Conservation (phyloP, 2,888 invertebrate genomes). For the Germaria angustata region DNA sequence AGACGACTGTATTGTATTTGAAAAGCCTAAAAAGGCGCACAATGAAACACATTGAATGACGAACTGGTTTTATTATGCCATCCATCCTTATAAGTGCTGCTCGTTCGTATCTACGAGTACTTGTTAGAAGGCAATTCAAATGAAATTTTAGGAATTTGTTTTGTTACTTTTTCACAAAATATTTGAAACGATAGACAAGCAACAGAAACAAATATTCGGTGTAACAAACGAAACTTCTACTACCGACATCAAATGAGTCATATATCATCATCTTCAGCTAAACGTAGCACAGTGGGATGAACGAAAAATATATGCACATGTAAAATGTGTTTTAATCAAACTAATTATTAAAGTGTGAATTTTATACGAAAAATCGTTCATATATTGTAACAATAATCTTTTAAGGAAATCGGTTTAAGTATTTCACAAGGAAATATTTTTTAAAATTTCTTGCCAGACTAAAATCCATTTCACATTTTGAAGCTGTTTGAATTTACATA, state of each 20-base stretch:
- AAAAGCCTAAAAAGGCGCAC: slow-evolving; percentile 11
- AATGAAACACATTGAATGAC: slow-evolving; percentile 19
- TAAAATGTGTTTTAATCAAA: no score
- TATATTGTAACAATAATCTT: no score
- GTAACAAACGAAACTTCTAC: background rate
- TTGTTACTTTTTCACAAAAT: background rate
- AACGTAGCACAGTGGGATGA: background rate
- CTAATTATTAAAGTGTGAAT: no score
- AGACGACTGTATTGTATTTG: background rate
- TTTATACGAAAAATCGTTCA: no score
- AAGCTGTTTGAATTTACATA: no score
- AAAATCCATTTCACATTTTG: no score
- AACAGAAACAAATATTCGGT: slow-evolving; percentile 2
- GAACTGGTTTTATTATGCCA: slow-evolving; percentile 43
- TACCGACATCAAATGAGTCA: slow-evolving; percentile 24
- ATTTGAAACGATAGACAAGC: slow-evolving; percentile 10
- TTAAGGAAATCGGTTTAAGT: no score
- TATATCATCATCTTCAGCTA: slow-evolving; percentile 1
- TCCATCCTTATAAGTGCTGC: slow-evolving; percentile 3
- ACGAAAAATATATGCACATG: no score
- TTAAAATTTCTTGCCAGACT: no score
- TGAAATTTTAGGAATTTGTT: slow-evolving; percentile 25
- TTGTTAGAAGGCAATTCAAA: background rate
- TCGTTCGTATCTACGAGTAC: background rate
- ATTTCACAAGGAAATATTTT: no score